Conservation (phyloP, 2,888 invertebrate species). For the Sarcophaga caerulescens region DNA sequence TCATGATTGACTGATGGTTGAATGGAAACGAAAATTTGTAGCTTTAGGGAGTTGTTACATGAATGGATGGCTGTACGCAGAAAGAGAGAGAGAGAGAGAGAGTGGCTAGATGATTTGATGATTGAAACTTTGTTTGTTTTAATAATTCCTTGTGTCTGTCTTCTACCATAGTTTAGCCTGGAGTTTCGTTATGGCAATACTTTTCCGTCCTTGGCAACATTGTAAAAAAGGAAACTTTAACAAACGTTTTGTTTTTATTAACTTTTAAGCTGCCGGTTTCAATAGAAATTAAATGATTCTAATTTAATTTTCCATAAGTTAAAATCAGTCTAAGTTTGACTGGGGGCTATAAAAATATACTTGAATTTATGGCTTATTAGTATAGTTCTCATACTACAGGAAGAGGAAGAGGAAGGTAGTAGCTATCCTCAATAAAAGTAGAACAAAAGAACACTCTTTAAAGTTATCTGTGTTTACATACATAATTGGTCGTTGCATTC, state of each 20-base stretch:
- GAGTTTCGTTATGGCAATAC: neutral
- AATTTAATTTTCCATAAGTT: conserved; percentile 40
- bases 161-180: neutral
- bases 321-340: conserved; percentile 36
- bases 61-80: neutral
- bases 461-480: too few species aligned
- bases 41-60: conserved; percentile 66
- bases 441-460: too few species aligned
- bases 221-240: neutral
- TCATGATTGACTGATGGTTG: conserved; percentile 66
- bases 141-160: conserved; percentile 46
- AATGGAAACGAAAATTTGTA: conserved; percentile 63
- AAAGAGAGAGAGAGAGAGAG: neutral
- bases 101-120: conserved; percentile 58
- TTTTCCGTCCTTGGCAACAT: neutral
- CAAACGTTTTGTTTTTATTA: conserved; percentile 35
- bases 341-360: conserved; percentile 10
- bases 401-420: too few species aligned
- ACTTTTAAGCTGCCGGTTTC: conserved; percentile 45
- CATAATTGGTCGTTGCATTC: too few species aligned
- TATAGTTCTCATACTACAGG: too few species aligned
- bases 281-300: conserved; percentile 43
- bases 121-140: conserved; percentile 66
- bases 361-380: neutral
- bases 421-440: too few species aligned